These are phyloP conservation scores for Phyllostomus hastatus DNA, from an alignment of 2,113 vertebrate species.

Conservation along the genomic window DNA sequence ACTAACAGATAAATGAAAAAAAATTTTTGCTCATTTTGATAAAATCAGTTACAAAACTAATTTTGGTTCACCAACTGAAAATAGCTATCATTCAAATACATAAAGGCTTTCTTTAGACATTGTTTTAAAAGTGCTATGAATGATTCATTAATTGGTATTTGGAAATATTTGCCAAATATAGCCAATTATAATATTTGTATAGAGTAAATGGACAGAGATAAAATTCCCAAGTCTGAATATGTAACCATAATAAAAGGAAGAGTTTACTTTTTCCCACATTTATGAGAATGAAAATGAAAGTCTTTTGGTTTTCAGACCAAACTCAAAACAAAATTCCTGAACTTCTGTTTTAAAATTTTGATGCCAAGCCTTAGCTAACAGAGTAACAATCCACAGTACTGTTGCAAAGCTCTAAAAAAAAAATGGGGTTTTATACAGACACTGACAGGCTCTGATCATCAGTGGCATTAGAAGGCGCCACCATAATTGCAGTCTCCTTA, in stretches of 20 bases:
- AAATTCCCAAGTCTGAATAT: constrained; percentile 24
- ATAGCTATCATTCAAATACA: neutral
- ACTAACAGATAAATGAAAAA: constrained; percentile 2
- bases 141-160: neutral
- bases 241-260: neutral
- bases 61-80: constrained; percentile 23
- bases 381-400: constrained; percentile 67
- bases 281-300: constrained; percentile 44
- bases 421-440: constrained; percentile 75
- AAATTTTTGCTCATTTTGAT: neutral
- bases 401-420: constrained; percentile 73
- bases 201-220: neutral
- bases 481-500: constrained; percentile 80
- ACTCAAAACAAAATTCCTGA: constrained; percentile 30
- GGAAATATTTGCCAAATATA: neutral
- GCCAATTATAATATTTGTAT: neutral
- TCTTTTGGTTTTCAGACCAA: constrained; percentile 17
- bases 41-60: constrained; percentile 19
- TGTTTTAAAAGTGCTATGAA: neutral
- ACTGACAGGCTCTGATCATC: constrained; percentile 78
- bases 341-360: constrained; percentile 45
- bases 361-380: constrained; percentile 72
- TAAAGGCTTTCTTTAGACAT: neutral
- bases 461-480: constrained; percentile 78
- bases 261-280: neutral